Evolutionary conservation across 1,140 invertebrate genomes (phyloP).

Genomic region (Aphelinus certus): DNA sequence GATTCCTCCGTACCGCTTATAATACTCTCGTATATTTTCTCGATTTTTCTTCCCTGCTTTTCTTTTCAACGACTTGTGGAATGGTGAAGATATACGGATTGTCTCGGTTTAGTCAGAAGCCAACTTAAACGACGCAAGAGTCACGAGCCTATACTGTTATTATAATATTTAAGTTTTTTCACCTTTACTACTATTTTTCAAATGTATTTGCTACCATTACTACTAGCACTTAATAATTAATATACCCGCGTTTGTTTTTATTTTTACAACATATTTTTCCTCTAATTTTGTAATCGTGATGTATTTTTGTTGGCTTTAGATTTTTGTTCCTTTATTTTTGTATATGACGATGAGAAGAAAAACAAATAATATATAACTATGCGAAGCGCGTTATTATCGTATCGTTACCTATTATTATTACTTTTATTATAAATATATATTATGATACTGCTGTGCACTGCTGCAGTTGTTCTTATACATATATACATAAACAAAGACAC

Average conservation of each 20-base stretch:
- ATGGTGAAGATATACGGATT: conserved; percentile 5
- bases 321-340: conserved; percentile 63
- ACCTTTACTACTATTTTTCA: conserved; percentile 22
- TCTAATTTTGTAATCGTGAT: conserved; percentile 43
- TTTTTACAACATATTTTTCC: conserved; percentile 24
- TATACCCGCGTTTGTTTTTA: conserved; percentile 40
- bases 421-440: conserved; percentile 41
- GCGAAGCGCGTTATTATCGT: conserved; percentile 47
- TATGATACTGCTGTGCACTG: conserved; percentile 15
- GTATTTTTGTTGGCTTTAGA: conserved; percentile 62
- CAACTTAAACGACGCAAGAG: conserved; percentile 15
- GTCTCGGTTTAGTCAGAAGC: conserved; percentile 31
- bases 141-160: conserved; percentile 16
- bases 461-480: conserved; percentile 32
- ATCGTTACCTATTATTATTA: conserved; percentile 47
- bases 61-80: neutral
- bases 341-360: conserved; percentile 25
- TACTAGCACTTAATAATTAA: conserved; percentile 28
- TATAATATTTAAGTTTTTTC: conserved; percentile 28
- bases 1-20: conserved; percentile 8
- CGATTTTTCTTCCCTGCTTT: conserved; percentile 10
- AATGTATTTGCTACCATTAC: conserved; percentile 21
- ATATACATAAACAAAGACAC: conserved; percentile 39
- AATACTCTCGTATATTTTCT: conserved; percentile 13
- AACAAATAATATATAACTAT: conserved; percentile 40